Percentiles rank a stretch among this genome's conserved stretches.
These are phyloP conservation scores for Samia ricini DNA, from an alignment of 1,140 invertebrate species.

Conservation along the genomic window DNA sequence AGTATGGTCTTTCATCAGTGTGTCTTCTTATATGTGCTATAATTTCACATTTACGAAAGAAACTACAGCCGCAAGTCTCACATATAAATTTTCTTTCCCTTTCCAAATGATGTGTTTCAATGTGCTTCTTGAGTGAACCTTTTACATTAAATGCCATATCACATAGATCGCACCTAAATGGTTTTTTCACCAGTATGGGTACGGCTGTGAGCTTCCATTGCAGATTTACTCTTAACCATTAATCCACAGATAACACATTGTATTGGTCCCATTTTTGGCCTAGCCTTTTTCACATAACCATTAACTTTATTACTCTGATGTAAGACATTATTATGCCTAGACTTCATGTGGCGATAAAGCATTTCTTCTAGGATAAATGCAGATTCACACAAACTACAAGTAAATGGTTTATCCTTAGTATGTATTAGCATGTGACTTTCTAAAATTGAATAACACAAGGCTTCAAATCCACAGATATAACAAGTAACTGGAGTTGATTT, in stretches of 20 bases:
- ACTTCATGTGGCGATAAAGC: background rate
- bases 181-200: slow-evolving; percentile 88
- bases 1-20: slow-evolving; percentile 69
- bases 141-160: slow-evolving; percentile 70
- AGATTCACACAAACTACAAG: background rate
- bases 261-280: slow-evolving; percentile 16
- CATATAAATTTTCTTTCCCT: slow-evolving; percentile 66
- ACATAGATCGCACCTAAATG: slow-evolving; percentile 86
- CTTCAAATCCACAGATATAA: no score
- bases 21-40: slow-evolving; percentile 64
- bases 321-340: background rate
- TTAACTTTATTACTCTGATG: background rate
- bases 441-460: background rate
- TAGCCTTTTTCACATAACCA: slow-evolving; percentile 1
- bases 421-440: slow-evolving; percentile 7
- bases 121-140: slow-evolving; percentile 75
- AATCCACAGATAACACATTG: slow-evolving; percentile 15
- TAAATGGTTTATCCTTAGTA: background rate
- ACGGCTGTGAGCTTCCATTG: slow-evolving; percentile 87
- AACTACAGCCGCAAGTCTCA: slow-evolving; percentile 68
- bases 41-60: slow-evolving; percentile 66
- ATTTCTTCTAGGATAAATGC: background rate
- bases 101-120: slow-evolving; percentile 65
- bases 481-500: background rate
- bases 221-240: slow-evolving; percentile 45